Base-by-base conservation (phyloP, 2,113 vertebrate genomes). In the Hiodon tergisus region DNA sequence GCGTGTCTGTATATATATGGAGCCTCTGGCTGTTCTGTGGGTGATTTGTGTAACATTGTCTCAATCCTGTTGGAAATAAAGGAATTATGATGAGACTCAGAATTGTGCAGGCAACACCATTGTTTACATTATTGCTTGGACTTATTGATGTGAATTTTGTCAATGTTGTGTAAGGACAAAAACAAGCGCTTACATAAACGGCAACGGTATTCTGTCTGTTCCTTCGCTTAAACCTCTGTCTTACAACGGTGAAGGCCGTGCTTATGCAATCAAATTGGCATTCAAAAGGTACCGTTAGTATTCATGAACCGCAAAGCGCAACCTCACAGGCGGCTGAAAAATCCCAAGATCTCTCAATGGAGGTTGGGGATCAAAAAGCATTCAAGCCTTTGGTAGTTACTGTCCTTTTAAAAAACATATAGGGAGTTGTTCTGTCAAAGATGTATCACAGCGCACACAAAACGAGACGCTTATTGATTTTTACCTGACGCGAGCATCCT, bases 331-430 rank as follows among this genome's bases (percentile, higher is more conserved):
- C 31, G 31, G 31, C 31, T 31, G 31, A 69, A 13, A 69, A 9
- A 53, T 69, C 53, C 31, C 5, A 54, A 69, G 6, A 17, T 69
- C 55, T 31, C 10, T 11, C 4, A 61, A 61, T 14, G n/a, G 68
- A 69, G 68, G 51, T 55, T 16, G 31, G 68, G 17, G 9, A 69
- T 14, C 68, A 69, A 31, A 68, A 68, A 16, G 6, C 66, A 55
- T 69, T 2, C 4, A 69, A 4, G 7, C 4, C 59, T 13, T 61
- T 61, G n/a, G 4, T 61, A 14, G 4, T 61, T 14, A 31, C 31
- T 31, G 31, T 31, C 31, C 31, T 31, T 31, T 31, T 31, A 31
- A 3, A 48, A 66, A 66, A 66, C 46, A 8, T 3, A 3, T 48
- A 10, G 46, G 3, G 3, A 11, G 6, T 66, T 2, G 9, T 4